Conservation (phyloP, 2,113 vertebrate species). For the Phoxinus phoxinus region DNA sequence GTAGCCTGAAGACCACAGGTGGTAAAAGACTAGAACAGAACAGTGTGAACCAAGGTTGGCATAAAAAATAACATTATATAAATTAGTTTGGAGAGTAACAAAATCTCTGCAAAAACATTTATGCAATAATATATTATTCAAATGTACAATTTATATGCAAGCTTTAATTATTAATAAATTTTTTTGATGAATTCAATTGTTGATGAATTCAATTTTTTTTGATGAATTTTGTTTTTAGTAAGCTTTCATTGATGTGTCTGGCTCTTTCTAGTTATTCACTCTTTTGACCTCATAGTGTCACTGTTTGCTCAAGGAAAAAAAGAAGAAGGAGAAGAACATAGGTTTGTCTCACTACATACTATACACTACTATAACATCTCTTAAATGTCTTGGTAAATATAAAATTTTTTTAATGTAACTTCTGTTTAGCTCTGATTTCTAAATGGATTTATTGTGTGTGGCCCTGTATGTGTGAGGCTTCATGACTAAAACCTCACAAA, state of each 20-base stretch:
- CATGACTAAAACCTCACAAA: background rate
- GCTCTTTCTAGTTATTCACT: background rate
- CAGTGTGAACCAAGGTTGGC: background rate
- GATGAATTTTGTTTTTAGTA: background rate
- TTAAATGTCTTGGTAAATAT: background rate
- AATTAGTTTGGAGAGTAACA: background rate
- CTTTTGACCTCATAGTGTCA: slow-evolving; percentile 1
- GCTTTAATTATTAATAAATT: background rate
- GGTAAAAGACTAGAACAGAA: background rate
- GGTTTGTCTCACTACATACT: too few species aligned
- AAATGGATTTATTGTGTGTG: background rate
- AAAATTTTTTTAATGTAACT: background rate
- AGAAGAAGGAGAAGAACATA: background rate
- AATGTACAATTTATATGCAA: background rate
- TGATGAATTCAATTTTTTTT: too few species aligned
- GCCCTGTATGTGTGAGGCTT: background rate
- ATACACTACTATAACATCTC: background rate
- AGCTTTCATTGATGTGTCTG: background rate
- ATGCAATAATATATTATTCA: background rate
- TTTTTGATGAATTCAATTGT: background rate
- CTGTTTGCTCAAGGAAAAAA: background rate
- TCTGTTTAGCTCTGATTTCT: background rate
- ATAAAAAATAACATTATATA: background rate
- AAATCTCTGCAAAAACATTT: background rate
- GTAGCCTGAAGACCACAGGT: background rate